Percentiles rank a stretch among this genome's conserved stretches.
Evolutionary conservation across 1,140 invertebrate species (phyloP).

Genomic region (Antheraea mylitta): DNA sequence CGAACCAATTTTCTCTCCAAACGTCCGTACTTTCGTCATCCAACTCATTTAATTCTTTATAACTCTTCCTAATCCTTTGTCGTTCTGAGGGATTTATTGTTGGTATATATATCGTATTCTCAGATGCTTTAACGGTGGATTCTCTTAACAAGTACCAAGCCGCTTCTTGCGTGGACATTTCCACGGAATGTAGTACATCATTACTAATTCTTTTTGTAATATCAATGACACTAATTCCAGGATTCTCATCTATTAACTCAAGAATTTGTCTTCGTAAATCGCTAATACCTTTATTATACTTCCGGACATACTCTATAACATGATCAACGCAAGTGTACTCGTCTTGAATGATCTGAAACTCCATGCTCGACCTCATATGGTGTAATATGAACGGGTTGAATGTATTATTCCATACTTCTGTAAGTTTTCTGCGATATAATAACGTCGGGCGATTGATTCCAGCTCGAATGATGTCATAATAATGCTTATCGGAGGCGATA

Average conservation of each 20-base stretch:
- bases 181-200: constrained; percentile 25
- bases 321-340: constrained; percentile 32
- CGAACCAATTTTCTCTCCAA: constrained; percentile 29
- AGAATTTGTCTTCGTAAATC: constrained; percentile 32
- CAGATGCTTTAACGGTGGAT: constrained; percentile 18
- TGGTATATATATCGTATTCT: constrained; percentile 19
- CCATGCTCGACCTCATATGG: constrained; percentile 28
- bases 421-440: constrained; percentile 15
- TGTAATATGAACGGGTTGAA: constrained; percentile 33
- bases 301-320: constrained; percentile 32
- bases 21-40: constrained; percentile 21
- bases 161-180: constrained; percentile 31
- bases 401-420: constrained; percentile 30
- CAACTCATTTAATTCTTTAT: constrained; percentile 13
- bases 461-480: constrained; percentile 18
- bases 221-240: constrained; percentile 27
- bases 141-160: constrained; percentile 35
- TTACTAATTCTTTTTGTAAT: constrained; percentile 29
- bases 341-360: constrained; percentile 32
- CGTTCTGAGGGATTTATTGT: constrained; percentile 19
- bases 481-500: constrained; percentile 21
- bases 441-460: constrained; percentile 17
- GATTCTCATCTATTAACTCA: constrained; percentile 32
- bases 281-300: constrained; percentile 26
- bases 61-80: constrained; percentile 15